Base-by-base conservation (phyloP, 2,113 vertebrate species). In the Menura novaehollandiae region DNA sequence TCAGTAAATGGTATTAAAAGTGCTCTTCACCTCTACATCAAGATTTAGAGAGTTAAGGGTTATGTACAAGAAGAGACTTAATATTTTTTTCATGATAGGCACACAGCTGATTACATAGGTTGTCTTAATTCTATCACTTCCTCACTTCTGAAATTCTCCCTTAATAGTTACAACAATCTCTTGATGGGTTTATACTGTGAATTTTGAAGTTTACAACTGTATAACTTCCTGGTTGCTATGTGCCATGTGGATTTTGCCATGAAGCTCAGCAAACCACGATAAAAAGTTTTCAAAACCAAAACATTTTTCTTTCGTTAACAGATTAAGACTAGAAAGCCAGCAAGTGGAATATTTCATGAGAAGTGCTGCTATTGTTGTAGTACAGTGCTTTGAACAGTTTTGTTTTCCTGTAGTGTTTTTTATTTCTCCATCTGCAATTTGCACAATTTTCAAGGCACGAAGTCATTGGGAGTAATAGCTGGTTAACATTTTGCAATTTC, bases 391-490 rank as follows among this genome's bases (percentile, higher is more conserved):
- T 83, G 71, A 63, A 51, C 52, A 71, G 78, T 88, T 93, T 67
- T 16, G 33, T 71, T 92, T 91, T 93, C 64, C 60, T 74, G 27
- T n/a, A 51, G 35, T 76, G 51, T 73, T 89, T 88, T 91, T 84
- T 88, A 77, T 89, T 95, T 92, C 76, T 73, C 21, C 59, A 35
- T 95, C 78, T 93, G 74, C 91, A 84, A 5, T 84, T 79, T 82
- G 62, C 41, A 37, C 74, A 66, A 76, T 93, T 95, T 84, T 88
- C 35, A 5, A 73, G 78, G 62, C 35, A 30, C 82, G 37, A 78
- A 91, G 62, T 89, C 76, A 68, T 72, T 37, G 35, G 69, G 66
- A 89, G 20, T 75, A 83, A 88, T 88, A 80, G 55, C 53, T 91
- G 82, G 49, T 88, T 91, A 93, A 91, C 35, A 8, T 75, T 87